Evolutionary conservation across 64 coral and sea anemone genomes (phyloP).

Genomic region (Pocillopora verrucosa): DNA sequence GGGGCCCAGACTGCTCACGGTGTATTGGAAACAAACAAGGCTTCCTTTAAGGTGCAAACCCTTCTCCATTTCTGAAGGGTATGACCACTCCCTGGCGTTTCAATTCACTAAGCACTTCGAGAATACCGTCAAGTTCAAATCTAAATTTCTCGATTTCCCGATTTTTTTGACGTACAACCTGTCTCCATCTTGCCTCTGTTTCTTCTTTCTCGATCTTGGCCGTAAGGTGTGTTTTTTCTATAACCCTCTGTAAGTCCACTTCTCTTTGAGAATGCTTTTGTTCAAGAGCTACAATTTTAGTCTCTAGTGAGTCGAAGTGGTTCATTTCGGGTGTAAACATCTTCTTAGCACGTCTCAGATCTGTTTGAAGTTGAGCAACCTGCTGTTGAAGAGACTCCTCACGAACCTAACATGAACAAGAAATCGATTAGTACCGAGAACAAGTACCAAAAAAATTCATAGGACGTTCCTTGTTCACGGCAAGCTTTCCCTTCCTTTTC

Average conservation of each 20-base stretch:
- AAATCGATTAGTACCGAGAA: not conserved
- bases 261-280: constrained; percentile 76
- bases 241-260: constrained; percentile 80
- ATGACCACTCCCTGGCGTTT: constrained; percentile 88
- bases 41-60: not conserved
- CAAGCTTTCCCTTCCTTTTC: not conserved
- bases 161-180: constrained; percentile 79
- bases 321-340: constrained; percentile 91
- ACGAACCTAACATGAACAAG: constrained; percentile 52
- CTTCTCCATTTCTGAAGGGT: constrained; percentile 36
- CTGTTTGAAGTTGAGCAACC: constrained; percentile 68
- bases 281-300: constrained; percentile 90
- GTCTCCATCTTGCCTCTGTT: constrained; percentile 67
- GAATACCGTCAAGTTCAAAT: constrained; percentile 79
- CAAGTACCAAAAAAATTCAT: not conserved
- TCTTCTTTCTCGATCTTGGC: constrained; percentile 90
- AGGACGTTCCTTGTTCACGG: not conserved
- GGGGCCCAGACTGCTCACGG: not conserved
- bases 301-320: constrained; percentile 82
- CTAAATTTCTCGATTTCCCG: constrained; percentile 95
- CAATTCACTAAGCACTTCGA: constrained; percentile 85
- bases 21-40: not conserved
- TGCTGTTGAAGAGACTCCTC: constrained; percentile 89
- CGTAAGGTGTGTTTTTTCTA: constrained; percentile 77
- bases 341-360: constrained; percentile 79